phyloP scores from a whole-genome alignment of 1,140 invertebrate genomes.

The Cydia pomonella region DNA sequence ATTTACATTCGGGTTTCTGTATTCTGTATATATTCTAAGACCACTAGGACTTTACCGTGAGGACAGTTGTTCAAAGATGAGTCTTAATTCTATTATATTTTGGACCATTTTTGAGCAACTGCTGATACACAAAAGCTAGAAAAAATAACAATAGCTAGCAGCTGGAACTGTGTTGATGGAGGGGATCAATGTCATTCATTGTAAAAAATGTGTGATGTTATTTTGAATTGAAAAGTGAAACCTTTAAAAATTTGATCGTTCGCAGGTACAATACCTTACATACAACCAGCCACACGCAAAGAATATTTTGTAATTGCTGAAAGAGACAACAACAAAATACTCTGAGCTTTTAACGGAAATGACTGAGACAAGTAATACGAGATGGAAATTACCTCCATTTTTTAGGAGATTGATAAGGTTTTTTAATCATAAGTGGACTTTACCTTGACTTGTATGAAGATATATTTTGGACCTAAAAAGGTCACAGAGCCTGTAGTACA shows the following conservation, averaged over 20 bases:
- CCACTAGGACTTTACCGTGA: conserved; percentile 32
- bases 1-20: conserved; percentile 39
- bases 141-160: conserved; percentile 54
- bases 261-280: conserved; percentile 85
- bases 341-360: conserved; percentile 54
- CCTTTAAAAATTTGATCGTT: conserved; percentile 62
- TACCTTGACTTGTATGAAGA: neutral
- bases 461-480: neutral
- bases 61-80: conserved; percentile 41
- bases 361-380: neutral
- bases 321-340: conserved; percentile 82
- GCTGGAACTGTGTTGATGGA: conserved; percentile 57
- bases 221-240: conserved; percentile 71
- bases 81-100: conserved; percentile 33
- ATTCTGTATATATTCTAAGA: conserved; percentile 37
- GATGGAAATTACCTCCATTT: neutral
- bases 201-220: conserved; percentile 73
- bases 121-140: conserved; percentile 45
- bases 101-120: conserved; percentile 43
- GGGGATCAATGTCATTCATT: conserved; percentile 66
- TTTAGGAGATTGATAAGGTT: neutral
- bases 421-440: conserved; percentile 1
- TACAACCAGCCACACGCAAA: conserved; percentile 91
- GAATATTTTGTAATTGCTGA: conserved; percentile 88
- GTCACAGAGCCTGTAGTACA: neutral